Evolutionary conservation across 92 coral and sea anemone genomes (phyloP), one percentile per base, ranked within the genome.

Genomic region (Siderastrea radians): DNA sequence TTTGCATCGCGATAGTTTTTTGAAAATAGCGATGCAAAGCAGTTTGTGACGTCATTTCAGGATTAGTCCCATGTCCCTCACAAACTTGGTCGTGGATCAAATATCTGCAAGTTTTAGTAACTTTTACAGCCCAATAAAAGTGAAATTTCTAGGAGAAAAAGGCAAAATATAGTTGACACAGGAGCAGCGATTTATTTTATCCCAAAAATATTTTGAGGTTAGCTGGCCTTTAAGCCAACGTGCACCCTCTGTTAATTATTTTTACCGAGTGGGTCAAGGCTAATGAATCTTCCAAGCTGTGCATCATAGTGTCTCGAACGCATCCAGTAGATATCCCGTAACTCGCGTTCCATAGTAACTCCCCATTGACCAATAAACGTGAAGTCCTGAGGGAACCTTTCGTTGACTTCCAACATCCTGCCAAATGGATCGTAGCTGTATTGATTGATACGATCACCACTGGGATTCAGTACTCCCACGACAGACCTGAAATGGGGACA

Each of bases 361-460:
- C 95, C 95, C 95, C 95, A 92, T 70, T 92, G 93, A 14, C 95
- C 95, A 66, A 92, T 78, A 75, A 92, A 92, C 84, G 68, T 68
- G 81, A 89, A 92, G 53, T 92, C 95, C 72, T 92, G 91, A 12
- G 74, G 73, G 4, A 89, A 88, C 58, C 15, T 17, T 80, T 92
- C 95, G 4, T 70, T 17, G 54, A 15, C 52, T 47, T 74, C 55
- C 65, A 89, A 19, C 53, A 92, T 48, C 44, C 55, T 75, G 13
- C 95, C 95, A 85, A 79, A 92, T 14, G 95, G 90, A n/a, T 85
- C 93, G 77, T 92, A 92, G 26, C 63, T 60, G 89, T 92, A 92
- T 26, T 78, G 77, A 74, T 92, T 92, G 59, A 89, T 49, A 5
- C 16, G 86, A 60, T 89, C 55, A 45, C 85, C 93, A 78, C 75